Conservation (phyloP, 1,140 invertebrate genomes). For the Protaetia brevitarsis region DNA sequence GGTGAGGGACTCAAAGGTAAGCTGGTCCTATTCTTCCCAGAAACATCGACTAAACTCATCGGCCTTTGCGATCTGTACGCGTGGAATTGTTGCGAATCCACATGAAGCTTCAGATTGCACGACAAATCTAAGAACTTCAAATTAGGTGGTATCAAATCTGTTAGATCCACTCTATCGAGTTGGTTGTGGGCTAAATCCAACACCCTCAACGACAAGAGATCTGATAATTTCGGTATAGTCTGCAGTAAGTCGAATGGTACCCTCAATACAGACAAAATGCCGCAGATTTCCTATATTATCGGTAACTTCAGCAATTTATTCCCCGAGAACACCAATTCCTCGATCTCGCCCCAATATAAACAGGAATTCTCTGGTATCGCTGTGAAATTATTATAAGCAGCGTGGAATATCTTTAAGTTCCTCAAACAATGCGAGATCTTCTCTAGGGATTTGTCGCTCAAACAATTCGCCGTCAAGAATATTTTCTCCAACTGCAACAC, state of each 20-base stretch:
- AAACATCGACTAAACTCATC: conserved; percentile 78
- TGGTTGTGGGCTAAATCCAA: conserved; percentile 83
- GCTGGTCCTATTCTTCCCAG: conserved; percentile 67
- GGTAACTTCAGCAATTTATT: conserved; percentile 76
- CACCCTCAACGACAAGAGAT: conserved; percentile 70
- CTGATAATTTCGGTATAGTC: conserved; percentile 70
- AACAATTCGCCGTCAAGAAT: conserved; percentile 73
- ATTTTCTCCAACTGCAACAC: conserved; percentile 63
- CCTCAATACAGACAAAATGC: conserved; percentile 70
- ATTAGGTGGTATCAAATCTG: conserved; percentile 71
- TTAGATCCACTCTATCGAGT: conserved; percentile 72
- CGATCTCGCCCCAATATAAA: conserved; percentile 70
- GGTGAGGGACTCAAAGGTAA: conserved; percentile 62
- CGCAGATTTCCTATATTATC: conserved; percentile 69
- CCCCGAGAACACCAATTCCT: conserved; percentile 78
- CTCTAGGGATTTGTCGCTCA: conserved; percentile 69
- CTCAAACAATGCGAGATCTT: conserved; percentile 53
- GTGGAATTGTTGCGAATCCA: conserved; percentile 77
- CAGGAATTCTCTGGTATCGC: conserved; percentile 72
- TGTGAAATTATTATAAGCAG: conserved; percentile 75
- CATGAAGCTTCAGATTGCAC: conserved; percentile 74
- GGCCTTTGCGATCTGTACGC: conserved; percentile 73
- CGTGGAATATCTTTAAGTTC: conserved; percentile 67
- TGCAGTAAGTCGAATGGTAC: conserved; percentile 78
- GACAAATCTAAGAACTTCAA: conserved; percentile 82